Conservation (phyloP, 2,113 vertebrate species). For the Archocentrus centrarchus region DNA sequence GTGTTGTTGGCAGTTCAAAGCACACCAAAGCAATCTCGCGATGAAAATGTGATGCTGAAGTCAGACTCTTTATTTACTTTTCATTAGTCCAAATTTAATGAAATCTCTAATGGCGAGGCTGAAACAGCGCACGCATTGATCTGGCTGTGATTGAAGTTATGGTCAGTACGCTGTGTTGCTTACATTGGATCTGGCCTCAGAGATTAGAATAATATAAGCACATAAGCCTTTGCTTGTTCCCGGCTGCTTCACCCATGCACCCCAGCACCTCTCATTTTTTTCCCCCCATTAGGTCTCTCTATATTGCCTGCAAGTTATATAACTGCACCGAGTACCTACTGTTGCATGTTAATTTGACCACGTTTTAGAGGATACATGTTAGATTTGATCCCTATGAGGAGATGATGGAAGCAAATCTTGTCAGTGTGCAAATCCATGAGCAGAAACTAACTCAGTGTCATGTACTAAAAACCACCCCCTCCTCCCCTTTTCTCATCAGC, state of each 20-base stretch:
- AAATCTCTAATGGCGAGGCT: constrained; percentile 72
- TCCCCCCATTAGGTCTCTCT: constrained; percentile 4
- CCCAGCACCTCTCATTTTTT: not conserved
- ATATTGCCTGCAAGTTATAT: not conserved
- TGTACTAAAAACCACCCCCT: constrained; percentile 12
- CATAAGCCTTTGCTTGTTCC: constrained; percentile 78
- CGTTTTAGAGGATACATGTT: not conserved
- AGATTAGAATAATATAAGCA: constrained; percentile 84
- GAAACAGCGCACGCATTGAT: constrained; percentile 78
- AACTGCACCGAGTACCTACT: not conserved
- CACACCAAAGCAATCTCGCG: constrained; percentile 51
- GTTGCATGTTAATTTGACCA: not conserved
- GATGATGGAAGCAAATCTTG: constrained; percentile 3
- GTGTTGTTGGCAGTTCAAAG: constrained; percentile 44
- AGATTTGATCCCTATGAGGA: constrained; percentile 7
- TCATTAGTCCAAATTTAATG: constrained; percentile 75
- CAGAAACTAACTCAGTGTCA: constrained; percentile 2
- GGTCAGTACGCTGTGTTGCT: constrained; percentile 78
- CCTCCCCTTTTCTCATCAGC: constrained; percentile 14
- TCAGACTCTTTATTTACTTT: constrained; percentile 68
- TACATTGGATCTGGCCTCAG: constrained; percentile 77
- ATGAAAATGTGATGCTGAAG: constrained; percentile 68
- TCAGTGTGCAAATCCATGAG: not conserved
- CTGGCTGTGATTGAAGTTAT: constrained; percentile 78
- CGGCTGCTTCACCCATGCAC: constrained; percentile 22